Evolutionary conservation across 2,113 vertebrate species (phyloP), one percentile per base, ranked within the genome.

Genomic region (Sus scrofa): DNA sequence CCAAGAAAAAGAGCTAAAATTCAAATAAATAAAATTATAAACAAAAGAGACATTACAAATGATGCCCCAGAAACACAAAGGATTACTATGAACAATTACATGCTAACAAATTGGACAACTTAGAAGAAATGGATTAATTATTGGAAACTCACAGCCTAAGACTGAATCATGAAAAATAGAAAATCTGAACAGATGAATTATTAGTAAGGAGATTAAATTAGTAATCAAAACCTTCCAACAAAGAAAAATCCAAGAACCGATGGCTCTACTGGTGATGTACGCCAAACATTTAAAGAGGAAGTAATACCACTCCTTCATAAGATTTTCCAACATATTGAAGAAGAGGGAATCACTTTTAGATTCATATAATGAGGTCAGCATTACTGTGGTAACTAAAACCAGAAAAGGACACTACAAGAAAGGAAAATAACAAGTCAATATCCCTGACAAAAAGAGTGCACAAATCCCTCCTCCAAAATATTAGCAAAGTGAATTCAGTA

Each of bases 401-500:
- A 88, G 39, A 94, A 26, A 54, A 73, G 20, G 26, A 73, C 37
- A 79, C 12, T 73, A 54, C 2, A 88, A 62, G 32, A 82, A 94
- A 34, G 32, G 19, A 62, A 71, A 94, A 82, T 94, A 65, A 82
- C 26, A 62, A 39, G 24, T 50, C 15, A 50, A n/a, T 82, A 71
- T 26, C 6, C 13, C 34, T 81, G 32, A 65, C 52, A 39, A 89
- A 37, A 73, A 27, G 58, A 70, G 32, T 81, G 54, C 26, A 81
- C 73, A 63, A 63, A 52, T 63, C 30, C n/a, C 74, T 8, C 44
- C 44, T 8, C 44, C 44, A 81, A 81, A 81, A 13, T 71, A 87
- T 94, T 70, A 71, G 67, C 92, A 94, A 86, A 65, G 0, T 60
- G 62, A 86, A 86, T 44, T 77, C 27, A 86, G 63, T 68, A 79